Percentiles rank a stretch among this genome's conserved stretches.
Conservation (phyloP, 2,113 vertebrate genomes). For the Crocuta crocuta region DNA sequence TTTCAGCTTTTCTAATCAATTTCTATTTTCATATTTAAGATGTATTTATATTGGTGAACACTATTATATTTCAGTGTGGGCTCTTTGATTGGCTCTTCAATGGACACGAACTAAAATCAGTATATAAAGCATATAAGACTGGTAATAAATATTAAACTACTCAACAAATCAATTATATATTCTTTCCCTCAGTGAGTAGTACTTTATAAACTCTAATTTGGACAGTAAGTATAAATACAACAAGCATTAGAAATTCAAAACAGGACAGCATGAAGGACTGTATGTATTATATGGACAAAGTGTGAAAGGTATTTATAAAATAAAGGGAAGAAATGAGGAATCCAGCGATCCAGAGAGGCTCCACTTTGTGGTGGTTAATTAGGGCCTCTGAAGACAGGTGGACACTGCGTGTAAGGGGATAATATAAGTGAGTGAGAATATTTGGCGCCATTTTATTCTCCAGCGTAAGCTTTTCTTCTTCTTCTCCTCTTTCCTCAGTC, state of each 20-base stretch:
- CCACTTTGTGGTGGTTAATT: accelerated
- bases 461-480: background rate
- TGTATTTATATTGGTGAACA: background rate
- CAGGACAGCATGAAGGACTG: background rate
- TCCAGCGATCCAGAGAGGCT: background rate
- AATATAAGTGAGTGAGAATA: accelerated
- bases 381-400: background rate
- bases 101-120: background rate
- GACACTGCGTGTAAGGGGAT: background rate
- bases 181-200: background rate
- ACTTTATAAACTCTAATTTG: background rate
- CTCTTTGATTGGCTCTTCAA: background rate
- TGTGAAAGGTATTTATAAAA: background rate
- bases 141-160: constrained; percentile 7
- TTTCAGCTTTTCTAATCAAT: background rate
- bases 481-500: background rate
- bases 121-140: background rate
- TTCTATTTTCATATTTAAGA: constrained; percentile 27
- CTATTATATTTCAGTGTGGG: background rate
- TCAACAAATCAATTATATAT: background rate
- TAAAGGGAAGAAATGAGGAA: background rate
- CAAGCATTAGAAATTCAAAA: background rate
- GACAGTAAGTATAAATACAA: background rate
- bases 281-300: background rate
- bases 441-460: background rate